Evolutionary conservation across 2,797 vertebrate genomes (phyloP), one percentile per base, ranked within the genome.

Genomic region (Masticophis lateralis): DNA sequence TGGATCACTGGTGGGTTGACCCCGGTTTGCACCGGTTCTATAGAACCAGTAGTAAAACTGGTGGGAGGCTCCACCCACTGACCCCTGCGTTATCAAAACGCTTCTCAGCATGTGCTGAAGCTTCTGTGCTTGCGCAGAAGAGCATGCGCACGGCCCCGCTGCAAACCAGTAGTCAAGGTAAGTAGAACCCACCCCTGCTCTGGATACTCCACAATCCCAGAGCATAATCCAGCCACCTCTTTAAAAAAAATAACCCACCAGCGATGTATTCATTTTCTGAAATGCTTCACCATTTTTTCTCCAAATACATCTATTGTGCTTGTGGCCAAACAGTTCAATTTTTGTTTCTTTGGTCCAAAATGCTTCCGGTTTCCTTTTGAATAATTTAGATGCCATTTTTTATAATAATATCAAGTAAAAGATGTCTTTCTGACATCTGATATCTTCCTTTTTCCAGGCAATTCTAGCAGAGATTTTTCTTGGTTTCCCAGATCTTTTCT

Each of bases 141-240:
- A 51, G 47, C 47, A 1, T 0, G 47, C 7, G 6, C 0, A 1
- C 7, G 6, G 47, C 47, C 47, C 47, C 6, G 0, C 47, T 51
- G 47, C 47, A 51, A 51, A 51, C 47, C 47, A 6, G 47, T 51
- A 51, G 47, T 51, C 6, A 51, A 51, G 47, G 47, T 51, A 51
- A 51, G 47, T 51, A 51, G 47, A 51, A 51, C 7, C 47, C 47
- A 7, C 47, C 47, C 47, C 47, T 51, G 47, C 51, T 53, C 51
- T 53, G 51, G 51, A 53, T 53, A 32, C 13, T 16, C n/a, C 66
- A 32, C 66, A 32, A 32, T 1, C n/a, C 14, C n/a, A 69, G n/a
- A 69, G n/a, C 13, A 69, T 69, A 69, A 32, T 69, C 2, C 13
- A 69, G 66, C 66, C 2, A 69, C 66, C 66, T 32, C 13, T 66